phyloP scores from a whole-genome alignment of 2,797 vertebrate species.

The Urocyon cinereoargenteus region DNA sequence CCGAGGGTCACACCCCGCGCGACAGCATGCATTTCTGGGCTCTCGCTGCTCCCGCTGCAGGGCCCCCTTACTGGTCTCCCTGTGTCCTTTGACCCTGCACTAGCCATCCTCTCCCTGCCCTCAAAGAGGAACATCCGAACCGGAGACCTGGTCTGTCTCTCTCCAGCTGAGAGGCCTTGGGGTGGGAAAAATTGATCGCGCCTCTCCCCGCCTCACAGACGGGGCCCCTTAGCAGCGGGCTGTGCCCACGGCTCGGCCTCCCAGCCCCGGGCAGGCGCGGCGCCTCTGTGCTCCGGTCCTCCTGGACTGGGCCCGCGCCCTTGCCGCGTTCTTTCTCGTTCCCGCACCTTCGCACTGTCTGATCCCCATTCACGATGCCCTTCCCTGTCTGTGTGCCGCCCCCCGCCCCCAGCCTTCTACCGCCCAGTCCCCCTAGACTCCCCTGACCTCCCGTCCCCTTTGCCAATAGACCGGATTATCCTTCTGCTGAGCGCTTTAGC shows the following conservation, averaged over 20 bases:
- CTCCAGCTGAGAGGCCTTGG: background rate
- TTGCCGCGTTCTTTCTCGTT: background rate
- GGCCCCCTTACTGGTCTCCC: background rate
- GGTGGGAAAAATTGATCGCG: too few relatives aligned
- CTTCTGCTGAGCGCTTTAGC: constrained; percentile 21
- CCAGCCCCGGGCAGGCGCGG: too few relatives aligned
- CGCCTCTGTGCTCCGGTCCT: background rate
- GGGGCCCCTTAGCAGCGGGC: background rate
- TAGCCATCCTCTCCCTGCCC: background rate
- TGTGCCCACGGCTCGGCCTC: background rate
- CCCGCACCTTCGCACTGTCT: background rate
- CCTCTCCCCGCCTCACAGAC: too few relatives aligned
- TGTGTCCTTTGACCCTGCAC: background rate
- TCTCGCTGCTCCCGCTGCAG: background rate
- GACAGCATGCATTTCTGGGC: background rate
- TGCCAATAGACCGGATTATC: background rate
- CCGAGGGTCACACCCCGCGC: background rate
- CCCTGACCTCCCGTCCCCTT: background rate
- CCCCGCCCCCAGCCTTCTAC: background rate
- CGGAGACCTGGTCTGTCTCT: background rate
- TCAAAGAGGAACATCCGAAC: background rate
- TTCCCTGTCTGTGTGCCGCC: background rate
- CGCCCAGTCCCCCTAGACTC: background rate
- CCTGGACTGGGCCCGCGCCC: background rate
- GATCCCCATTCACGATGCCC: background rate